These are phyloP conservation scores for Galagoides demidoff DNA, from an alignment of 2,797 vertebrate species.

Conservation along the genomic window DNA sequence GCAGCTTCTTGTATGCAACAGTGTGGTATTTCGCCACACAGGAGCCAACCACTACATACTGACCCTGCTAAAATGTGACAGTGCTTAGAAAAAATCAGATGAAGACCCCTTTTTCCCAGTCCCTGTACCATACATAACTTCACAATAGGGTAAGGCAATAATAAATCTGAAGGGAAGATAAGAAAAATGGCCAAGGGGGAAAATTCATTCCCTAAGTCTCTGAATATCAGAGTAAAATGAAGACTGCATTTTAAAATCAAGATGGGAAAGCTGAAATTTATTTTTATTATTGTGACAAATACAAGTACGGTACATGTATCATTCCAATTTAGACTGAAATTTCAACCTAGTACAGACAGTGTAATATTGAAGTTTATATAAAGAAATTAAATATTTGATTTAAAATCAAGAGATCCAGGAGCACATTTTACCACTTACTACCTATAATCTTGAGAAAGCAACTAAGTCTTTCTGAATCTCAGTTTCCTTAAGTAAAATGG, in stretches of 20 bases:
- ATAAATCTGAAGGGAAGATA: background rate
- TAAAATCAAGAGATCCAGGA: background rate
- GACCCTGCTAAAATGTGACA: background rate
- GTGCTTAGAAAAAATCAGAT: background rate
- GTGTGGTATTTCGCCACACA: background rate
- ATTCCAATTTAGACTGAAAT: background rate
- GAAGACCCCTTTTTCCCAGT: background rate
- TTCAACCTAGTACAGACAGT: background rate
- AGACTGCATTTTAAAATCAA: conserved; percentile 12
- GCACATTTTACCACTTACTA: conserved; percentile 13
- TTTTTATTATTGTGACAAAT: conserved; percentile 18
- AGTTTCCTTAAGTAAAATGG: conserved; percentile 13
- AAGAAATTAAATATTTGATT: background rate
- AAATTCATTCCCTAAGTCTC: background rate
- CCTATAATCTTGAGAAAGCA: conserved; percentile 11
- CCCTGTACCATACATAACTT: background rate
- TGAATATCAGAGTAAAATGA: conserved; percentile 10
- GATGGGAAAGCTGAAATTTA: conserved; percentile 28
- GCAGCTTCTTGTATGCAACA: fast-evolving
- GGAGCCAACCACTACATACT: background rate
- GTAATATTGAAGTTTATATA: background rate
- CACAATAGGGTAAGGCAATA: background rate
- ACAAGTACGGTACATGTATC: background rate
- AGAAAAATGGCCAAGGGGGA: background rate
- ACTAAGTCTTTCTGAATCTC: background rate